Evolutionary conservation across 2,113 vertebrate species (phyloP), one percentile per base, ranked within the genome.

Genomic region (Nycticorax nycticorax): DNA sequence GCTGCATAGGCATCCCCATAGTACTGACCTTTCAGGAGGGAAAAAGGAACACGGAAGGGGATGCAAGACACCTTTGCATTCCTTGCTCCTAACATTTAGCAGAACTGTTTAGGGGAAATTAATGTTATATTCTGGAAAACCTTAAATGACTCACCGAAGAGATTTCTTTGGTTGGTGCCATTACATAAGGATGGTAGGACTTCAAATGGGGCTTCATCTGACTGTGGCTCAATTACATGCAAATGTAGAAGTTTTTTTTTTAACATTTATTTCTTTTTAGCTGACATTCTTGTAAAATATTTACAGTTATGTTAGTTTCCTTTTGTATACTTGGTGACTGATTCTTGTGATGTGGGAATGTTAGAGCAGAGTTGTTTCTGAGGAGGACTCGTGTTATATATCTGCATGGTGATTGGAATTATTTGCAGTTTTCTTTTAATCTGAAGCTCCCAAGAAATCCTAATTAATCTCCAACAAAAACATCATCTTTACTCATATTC

Each of bases 211-310:
- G 22, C 24, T 74, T 84, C 12, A 4, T 66, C 23, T 41, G 28
- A 9, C 20, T 0, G 0, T 60, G 33, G 35, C 68, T 64, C 27
- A n/a, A 23, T 43, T 94, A 5, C 2, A 1, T 74, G 64, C 32
- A 78, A 62, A 78, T 79, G 6, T 1, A 24, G 5, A 68, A 48
- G 33, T 1, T 5, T 20, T 41, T 55, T 60, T 76, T 7, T 19
- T 21, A 39, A 59, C 30, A 19, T 35, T 69, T 21, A 1, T 48
- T 73, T 80, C 7, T 84, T 86, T 52, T 64, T 55, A 47, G 50
- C 39, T 79, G 43, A 13, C 10, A 10, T 21, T 57, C 3, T 24
- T 66, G 24, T 62, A n/a, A 68, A 53, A 19, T n/a, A 43, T 21
- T 35, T 80, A 6, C 21, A 26, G 20, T 74, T 81, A 11, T 1